A percentile compares a stretch with the other conserved stretches of the same genome.
Conservation (phyloP, 2,113 vertebrate species). For the Danio rerio region DNA sequence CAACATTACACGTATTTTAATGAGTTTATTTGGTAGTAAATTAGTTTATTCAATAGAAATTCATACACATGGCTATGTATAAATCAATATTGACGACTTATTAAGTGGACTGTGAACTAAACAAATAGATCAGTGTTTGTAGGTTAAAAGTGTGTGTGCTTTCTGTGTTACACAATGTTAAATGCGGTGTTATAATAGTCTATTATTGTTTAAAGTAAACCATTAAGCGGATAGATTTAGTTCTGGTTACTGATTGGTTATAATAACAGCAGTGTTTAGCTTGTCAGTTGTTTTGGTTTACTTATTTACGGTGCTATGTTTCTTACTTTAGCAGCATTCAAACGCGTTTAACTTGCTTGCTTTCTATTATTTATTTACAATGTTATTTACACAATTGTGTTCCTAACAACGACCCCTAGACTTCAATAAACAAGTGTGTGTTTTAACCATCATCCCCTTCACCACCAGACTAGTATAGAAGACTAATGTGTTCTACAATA, state of each 20-base stretch:
- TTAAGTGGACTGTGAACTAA: neutral
- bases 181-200: neutral
- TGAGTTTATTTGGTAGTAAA: neutral
- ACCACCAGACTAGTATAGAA: too few species aligned
- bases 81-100: too few species aligned
- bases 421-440: too few species aligned
- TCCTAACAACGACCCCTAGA: too few species aligned
- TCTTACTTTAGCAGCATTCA: too few species aligned
- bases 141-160: neutral
- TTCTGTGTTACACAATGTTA: neutral
- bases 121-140: neutral
- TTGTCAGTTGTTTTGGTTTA: neutral
- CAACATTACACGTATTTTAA: neutral
- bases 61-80: too few species aligned
- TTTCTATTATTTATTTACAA: too few species aligned
- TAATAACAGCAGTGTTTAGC: neutral
- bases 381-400: too few species aligned
- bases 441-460: too few species aligned
- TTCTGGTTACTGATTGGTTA: neutral
- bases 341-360: too few species aligned
- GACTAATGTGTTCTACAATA: too few species aligned
- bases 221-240: neutral
- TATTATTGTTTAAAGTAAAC: neutral
- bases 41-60: neutral
- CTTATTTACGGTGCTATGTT: too few species aligned